Conservation (phyloP, 1,140 invertebrate species). For the Periplaneta americana region DNA sequence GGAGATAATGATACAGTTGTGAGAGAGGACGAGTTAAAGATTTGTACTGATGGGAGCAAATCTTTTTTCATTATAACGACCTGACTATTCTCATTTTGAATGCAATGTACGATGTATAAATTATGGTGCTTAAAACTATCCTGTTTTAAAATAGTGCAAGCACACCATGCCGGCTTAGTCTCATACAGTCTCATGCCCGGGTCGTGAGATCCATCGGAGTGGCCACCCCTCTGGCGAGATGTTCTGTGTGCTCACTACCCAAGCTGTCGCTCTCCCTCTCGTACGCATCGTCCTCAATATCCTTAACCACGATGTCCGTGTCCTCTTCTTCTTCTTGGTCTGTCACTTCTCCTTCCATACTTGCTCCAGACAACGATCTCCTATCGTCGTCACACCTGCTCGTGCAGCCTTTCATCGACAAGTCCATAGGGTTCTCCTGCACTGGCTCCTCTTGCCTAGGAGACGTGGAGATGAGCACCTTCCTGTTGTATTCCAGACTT, state of each 20-base stretch:
- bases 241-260: constrained; percentile 6
- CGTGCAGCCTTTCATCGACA: constrained; percentile 55
- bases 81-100: no score
- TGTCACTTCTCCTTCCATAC: background rate
- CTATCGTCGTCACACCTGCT: constrained; percentile 16
- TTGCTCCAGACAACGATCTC: background rate
- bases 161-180: background rate
- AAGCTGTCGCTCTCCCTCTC: constrained; percentile 51
- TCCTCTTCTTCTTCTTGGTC: background rate
- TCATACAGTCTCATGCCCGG: background rate
- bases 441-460: background rate
- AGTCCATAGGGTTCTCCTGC: constrained; percentile 38
- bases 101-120: background rate
- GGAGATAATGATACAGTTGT: background rate
- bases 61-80: no score
- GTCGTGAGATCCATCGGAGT: constrained; percentile 13
- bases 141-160: background rate
- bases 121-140: background rate
- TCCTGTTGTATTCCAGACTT: background rate
- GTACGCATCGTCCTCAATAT: constrained; percentile 36
- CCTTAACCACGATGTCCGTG: constrained; percentile 9
- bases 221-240: background rate
- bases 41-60: background rate
- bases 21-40: no score
- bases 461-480: background rate